phyloP scores from a whole-genome alignment of 2,888 invertebrate species.

The Orthonevra nobilis region DNA sequence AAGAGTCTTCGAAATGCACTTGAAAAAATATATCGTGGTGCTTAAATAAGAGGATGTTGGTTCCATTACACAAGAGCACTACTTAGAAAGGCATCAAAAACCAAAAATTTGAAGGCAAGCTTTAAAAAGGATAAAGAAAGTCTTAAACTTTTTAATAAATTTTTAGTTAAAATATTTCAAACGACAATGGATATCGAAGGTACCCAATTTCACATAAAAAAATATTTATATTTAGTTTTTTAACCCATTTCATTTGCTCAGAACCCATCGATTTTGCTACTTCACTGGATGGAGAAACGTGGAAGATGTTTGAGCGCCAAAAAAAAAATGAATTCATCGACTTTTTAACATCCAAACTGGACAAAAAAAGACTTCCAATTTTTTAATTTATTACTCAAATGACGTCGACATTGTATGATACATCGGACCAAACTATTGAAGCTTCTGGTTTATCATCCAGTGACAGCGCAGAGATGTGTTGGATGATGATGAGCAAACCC shows the following conservation, averaged over 20 bases:
- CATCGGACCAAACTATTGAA: slow-evolving; percentile 1
- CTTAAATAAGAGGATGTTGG: slow-evolving; percentile 1
- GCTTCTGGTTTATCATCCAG: not conserved
- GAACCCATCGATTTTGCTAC: not conserved
- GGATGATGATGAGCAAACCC: not conserved
- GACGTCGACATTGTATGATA: slow-evolving; percentile 7
- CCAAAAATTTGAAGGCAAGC: not conserved
- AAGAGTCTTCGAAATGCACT: not conserved
- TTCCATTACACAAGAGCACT: slow-evolving; percentile 22
- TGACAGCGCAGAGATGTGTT: not conserved
- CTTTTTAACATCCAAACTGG: no score
- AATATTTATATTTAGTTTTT: not conserved
- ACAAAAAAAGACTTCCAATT: no score
- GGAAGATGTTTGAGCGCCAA: not conserved
- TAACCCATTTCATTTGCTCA: not conserved
- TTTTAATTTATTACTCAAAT: no score
- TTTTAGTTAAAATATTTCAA: slow-evolving; percentile 5
- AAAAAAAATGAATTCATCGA: not conserved
- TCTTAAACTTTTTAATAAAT: slow-evolving; percentile 6
- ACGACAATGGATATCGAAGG: slow-evolving; percentile 2
- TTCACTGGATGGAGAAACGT: no score
- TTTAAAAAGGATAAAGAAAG: slow-evolving; percentile 1
- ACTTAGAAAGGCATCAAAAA: slow-evolving; percentile 1
- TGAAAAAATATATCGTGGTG: not conserved
- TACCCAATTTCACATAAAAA: not conserved